Evolutionary conservation across 1,140 invertebrate genomes (phyloP), one percentile per base, ranked within the genome.

Genomic region (Cotesia chilonis): DNA sequence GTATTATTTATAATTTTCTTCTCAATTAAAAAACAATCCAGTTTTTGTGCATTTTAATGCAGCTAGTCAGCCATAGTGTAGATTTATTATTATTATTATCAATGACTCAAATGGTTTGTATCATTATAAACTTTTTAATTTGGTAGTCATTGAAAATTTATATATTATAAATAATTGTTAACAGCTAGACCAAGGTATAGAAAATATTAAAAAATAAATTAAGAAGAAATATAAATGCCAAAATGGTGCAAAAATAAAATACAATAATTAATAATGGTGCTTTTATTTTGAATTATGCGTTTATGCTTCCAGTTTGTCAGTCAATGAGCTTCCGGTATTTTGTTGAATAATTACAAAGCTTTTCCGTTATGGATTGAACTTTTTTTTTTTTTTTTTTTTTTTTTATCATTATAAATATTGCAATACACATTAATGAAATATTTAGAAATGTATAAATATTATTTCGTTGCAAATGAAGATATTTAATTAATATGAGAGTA

Each of bases 81-180:
- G 37, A n/a, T 37, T 17, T 28, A 35, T 51, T 20, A 65, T 12
- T 66, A 14, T 52, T 12, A 20, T 52, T 28, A 20, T 17, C 20
- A 59, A 64, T 63, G 71, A 73, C 76, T 81, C 73, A 70, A 76
- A 78, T 82, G 71, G 52, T 82, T 81, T 80, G 76, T 82, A 81
- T 75, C 65, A 65, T 77, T 80, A 78, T 79, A 81, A 83, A 77
- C 78, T 57, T 54, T 68, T 37, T 28, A 28, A 28, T 47, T 78
- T 63, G 66, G 67, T 35, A 74, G 72, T 55, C 60, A 35, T n/a
- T 17, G 12, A 47, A 20, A 9, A 54, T 5, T 28, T 17, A 4
- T 52, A 36, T 14, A 38, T n/a, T 65, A 10, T 10, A 14, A 35
- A 14, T 9, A 37, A 12, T 7, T 61, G 17, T 28, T 61, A 35